These are phyloP conservation scores for Tachysurus vachellii DNA, from an alignment of 2,113 vertebrate species.

Conservation along the genomic window DNA sequence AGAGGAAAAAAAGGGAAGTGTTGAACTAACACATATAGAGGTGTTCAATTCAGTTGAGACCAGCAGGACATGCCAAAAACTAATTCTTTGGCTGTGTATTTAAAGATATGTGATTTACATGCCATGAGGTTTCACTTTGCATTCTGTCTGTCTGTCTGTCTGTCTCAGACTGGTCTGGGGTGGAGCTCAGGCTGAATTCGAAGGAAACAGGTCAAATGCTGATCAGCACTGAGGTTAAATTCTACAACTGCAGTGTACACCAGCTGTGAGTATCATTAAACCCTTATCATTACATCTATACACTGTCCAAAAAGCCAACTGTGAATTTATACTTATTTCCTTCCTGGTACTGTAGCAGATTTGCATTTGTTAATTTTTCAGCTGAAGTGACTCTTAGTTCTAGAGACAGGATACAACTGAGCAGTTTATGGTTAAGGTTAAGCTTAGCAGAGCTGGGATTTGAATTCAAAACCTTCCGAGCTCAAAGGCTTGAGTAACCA, in stretches of 20 bases:
- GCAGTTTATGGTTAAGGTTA: background rate
- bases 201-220: slow-evolving; percentile 92
- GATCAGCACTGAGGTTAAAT: slow-evolving; percentile 97
- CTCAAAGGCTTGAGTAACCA: background rate
- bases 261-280: slow-evolving; percentile 82
- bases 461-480: background rate
- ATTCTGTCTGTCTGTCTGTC: slow-evolving; percentile 47
- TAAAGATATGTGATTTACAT: background rate
- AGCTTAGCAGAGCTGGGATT: background rate
- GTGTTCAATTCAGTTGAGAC: background rate
- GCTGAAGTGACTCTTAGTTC: background rate
- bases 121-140: background rate
- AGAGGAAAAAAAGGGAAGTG: slow-evolving; percentile 22
- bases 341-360: background rate
- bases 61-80: background rate
- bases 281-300: background rate
- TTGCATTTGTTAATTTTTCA: background rate
- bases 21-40: background rate
- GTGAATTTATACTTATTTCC: background rate
- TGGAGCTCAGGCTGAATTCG: slow-evolving; percentile 91
- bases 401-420: background rate
- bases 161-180: slow-evolving; percentile 88
- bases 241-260: slow-evolving; percentile 99
- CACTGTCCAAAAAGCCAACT: background rate
- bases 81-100: background rate